phyloP scores from a whole-genome alignment of 1,140 invertebrate genomes.

The Pseudomyrmex dendroicus region DNA sequence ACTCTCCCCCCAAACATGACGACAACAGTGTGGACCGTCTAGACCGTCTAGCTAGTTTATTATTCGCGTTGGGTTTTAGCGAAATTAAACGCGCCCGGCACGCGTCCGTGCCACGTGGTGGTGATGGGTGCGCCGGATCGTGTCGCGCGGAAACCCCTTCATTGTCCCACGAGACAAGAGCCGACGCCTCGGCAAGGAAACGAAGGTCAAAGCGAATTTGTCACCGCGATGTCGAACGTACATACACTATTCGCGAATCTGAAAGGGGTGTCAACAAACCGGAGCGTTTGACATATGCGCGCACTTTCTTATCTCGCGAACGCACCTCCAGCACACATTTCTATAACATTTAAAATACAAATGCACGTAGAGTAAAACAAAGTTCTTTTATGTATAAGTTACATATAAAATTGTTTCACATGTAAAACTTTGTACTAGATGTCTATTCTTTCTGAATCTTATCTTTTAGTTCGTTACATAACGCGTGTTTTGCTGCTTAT shows the following conservation, averaged over 20 bases:
- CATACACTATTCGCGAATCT: not conserved
- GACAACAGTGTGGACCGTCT: constrained; percentile 63
- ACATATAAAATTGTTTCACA: too few species aligned
- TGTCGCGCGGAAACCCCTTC: constrained; percentile 13
- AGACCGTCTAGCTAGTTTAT: constrained; percentile 67
- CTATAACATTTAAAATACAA: too few species aligned
- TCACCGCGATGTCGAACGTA: not conserved
- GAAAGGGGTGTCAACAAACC: not conserved
- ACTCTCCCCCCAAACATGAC: constrained; percentile 6
- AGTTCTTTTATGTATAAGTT: too few species aligned
- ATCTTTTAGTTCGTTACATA: not conserved
- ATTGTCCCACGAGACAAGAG: constrained; percentile 21
- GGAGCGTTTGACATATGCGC: too few species aligned
- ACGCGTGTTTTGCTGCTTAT: not conserved
- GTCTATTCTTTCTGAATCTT: too few species aligned
- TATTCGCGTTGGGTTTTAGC: constrained; percentile 71
- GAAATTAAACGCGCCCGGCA: constrained; percentile 68
- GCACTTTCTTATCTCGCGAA: too few species aligned
- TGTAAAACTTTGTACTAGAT: too few species aligned
- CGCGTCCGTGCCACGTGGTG: constrained; percentile 32
- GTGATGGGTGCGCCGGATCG: constrained; percentile 54
- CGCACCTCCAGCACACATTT: too few species aligned
- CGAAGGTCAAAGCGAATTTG: constrained; percentile 8
- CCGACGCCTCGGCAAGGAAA: not conserved
- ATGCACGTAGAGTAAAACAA: too few species aligned